These are phyloP conservation scores for Acanthiza pusilla DNA, from an alignment of 2,797 vertebrate genomes.

Conservation along the genomic window DNA sequence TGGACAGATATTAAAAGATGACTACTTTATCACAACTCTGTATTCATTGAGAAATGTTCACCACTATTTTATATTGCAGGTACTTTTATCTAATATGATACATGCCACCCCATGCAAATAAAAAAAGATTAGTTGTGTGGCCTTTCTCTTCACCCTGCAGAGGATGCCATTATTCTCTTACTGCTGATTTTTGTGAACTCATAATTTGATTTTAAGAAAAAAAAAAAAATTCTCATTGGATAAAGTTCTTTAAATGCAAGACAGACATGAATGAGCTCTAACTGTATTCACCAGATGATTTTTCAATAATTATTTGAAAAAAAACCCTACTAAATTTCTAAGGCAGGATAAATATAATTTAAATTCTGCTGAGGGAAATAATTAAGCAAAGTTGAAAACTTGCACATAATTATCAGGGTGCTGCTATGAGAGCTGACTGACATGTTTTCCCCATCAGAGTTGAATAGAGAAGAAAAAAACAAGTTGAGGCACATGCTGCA, in stretches of 20 bases:
- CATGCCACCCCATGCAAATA: not conserved
- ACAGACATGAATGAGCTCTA: not conserved
- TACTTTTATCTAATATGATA: not conserved
- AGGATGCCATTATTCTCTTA: not conserved
- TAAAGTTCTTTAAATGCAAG: not conserved
- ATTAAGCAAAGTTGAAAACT: not conserved
- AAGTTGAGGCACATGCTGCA: not conserved
- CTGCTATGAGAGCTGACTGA: not conserved
- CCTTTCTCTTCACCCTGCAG: not conserved
- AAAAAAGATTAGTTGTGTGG: not conserved
- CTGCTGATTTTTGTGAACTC: not conserved
- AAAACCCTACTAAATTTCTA: not conserved
- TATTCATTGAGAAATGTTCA: not conserved
- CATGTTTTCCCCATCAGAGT: not conserved
- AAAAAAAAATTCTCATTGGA: not conserved
- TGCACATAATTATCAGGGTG: not conserved
- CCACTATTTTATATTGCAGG: not conserved
- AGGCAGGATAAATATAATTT: not conserved
- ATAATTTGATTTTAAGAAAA: not conserved
- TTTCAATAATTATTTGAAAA: not conserved
- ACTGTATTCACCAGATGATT: not conserved
- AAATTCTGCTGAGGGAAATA: not conserved
- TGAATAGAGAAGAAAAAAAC: rapidly evolving
- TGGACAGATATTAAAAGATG: not conserved
- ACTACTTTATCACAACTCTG: not conserved